phyloP scores from a whole-genome alignment of 2,888 invertebrate genomes.

The Griposia aprilina region DNA sequence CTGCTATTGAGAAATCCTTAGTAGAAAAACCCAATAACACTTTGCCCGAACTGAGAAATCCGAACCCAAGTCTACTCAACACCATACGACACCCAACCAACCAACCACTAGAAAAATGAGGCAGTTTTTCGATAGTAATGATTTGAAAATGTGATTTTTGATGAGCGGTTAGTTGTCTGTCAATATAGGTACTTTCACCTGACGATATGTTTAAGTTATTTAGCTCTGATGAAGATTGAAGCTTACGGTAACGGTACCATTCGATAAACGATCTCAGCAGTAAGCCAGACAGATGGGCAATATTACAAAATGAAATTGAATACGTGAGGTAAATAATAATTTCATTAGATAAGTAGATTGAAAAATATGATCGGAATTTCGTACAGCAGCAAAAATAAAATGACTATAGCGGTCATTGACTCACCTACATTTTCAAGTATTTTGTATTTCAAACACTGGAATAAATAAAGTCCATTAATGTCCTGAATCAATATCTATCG shows the following conservation, averaged over 20 bases:
- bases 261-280: conserved; percentile 30
- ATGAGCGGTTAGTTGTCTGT: background rate
- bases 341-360: conserved; percentile 24
- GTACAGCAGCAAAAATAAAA: background rate
- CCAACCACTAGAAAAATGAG: no score
- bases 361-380: conserved; percentile 19
- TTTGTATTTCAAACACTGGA: background rate
- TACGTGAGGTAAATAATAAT: conserved; percentile 53
- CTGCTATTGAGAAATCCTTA: no score
- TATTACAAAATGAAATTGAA: conserved; percentile 56
- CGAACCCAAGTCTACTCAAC: no score
- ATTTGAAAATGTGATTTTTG: background rate
- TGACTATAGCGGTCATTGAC: background rate
- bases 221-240: conserved; percentile 26
- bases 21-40: no score
- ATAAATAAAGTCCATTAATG: background rate
- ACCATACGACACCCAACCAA: no score
- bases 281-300: conserved; percentile 43
- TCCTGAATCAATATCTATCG: background rate
- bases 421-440: background rate
- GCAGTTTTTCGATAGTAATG: no score
- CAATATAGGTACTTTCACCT: conserved; percentile 38
- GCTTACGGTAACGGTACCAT: conserved; percentile 33
- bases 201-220: conserved; percentile 18
- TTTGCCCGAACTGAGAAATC: no score